These are phyloP conservation scores for Castor canadensis DNA, from an alignment of 2,113 vertebrate species.

Conservation along the genomic window DNA sequence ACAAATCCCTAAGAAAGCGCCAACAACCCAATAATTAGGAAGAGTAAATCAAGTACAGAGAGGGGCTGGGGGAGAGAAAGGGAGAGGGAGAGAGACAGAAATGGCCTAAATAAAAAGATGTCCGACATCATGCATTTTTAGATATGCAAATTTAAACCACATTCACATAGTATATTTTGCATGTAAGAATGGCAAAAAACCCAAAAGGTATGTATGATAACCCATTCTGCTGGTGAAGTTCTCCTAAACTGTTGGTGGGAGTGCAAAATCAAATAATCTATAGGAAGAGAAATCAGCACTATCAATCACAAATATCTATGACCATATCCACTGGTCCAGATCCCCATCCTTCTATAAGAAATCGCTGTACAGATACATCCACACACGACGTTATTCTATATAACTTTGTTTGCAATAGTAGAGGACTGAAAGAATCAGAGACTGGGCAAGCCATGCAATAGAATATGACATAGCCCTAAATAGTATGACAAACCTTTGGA, in stretches of 20 bases:
- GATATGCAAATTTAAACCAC: background rate
- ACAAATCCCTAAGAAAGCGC: background rate
- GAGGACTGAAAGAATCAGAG: background rate
- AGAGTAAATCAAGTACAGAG: background rate
- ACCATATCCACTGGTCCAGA: background rate
- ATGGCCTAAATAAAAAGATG: background rate
- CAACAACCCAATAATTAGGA: background rate
- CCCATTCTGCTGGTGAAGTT: background rate
- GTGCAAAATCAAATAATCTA: background rate
- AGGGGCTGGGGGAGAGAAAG: background rate
- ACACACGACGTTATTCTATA: background rate
- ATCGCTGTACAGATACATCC: background rate
- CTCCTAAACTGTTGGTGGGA: background rate
- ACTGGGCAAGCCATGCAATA: background rate
- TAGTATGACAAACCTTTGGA: background rate
- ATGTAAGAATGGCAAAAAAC: background rate
- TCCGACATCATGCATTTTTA: background rate
- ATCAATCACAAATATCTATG: no score
- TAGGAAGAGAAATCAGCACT: background rate
- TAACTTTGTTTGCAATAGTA: background rate
- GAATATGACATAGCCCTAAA: background rate
- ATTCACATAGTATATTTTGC: background rate
- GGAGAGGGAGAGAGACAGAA: background rate
- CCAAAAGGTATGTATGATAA: background rate
- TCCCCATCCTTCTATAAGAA: background rate